These are phyloP conservation scores for Holacanthus passer DNA, from an alignment of 2,113 vertebrate species.

Conservation along the genomic window DNA sequence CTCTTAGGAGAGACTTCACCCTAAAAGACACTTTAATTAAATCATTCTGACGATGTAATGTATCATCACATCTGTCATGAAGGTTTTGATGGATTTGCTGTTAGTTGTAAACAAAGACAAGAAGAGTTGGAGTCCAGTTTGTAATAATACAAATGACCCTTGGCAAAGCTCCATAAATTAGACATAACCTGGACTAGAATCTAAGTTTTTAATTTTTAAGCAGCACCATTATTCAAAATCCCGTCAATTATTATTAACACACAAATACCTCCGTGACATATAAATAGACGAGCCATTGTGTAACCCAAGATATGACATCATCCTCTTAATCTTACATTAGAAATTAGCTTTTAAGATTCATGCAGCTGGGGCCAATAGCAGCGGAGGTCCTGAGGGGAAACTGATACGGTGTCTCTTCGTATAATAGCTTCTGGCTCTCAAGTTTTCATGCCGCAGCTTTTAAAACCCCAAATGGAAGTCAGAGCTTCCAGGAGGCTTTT, in stretches of 20 bases:
- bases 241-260: conserved; percentile 1
- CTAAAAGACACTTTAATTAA: not conserved
- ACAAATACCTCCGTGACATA: conserved; percentile 5
- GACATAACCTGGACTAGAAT: not conserved
- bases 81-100: not conserved
- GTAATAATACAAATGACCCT: not conserved
- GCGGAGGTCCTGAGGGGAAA: conserved; percentile 22
- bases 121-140: not conserved
- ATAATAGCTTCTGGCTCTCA: conserved; percentile 42
- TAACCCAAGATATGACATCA: conserved; percentile 63
- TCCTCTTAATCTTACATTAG: conserved; percentile 41
- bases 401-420: not conserved
- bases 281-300: conserved; percentile 47
- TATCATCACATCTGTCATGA: not conserved
- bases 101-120: not conserved
- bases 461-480: conserved; percentile 42
- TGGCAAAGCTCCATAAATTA: not conserved
- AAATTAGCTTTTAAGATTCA: conserved; percentile 40
- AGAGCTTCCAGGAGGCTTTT: conserved; percentile 55
- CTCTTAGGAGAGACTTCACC: not conserved
- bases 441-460: conserved; percentile 37
- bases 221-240: conserved; percentile 4
- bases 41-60: not conserved
- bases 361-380: conserved; percentile 10
- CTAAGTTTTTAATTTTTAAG: conserved; percentile 5